Base-by-base conservation (phyloP, 2,113 vertebrate genomes). In the Campylomormyrus numenius region DNA sequence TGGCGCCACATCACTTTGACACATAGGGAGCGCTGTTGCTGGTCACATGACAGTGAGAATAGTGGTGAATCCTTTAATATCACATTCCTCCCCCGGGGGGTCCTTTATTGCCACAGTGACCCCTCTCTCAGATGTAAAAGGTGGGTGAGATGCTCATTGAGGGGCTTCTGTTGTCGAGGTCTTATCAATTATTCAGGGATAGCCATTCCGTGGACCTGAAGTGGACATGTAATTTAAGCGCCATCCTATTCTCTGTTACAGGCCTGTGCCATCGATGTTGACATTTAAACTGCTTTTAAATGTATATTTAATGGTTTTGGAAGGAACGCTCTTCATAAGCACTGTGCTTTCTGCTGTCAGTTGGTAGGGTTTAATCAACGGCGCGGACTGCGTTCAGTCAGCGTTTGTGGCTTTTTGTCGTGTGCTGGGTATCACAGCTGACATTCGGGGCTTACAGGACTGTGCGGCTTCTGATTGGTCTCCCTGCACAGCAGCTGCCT, bases 1-100 rank as follows among this genome's bases (percentile, higher is more conserved):
- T 90, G 85, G 39, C 24, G 66, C 88, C 84, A 88, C 90, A 91
- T 91, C 89, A 90, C 89, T 87, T 89, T 42, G 74, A 74, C 56
- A 89, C 27, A 42, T 46, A 88, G 31, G 53, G 42, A 42, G 39
- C 42, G 31, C 27, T 56, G 58, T 48, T 39, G 21, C 39, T 66
- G 17, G 88, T 58, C 11, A 27, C 39, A 24, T 88, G 58, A 88
- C 17, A 46, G n/a, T 46, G 9, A 19, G 50, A 70, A 70, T 27
- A 88, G 56, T n/a, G 24, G 19, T 27, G 88, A 35, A 66, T 48
- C 13, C 42, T 27, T 46, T 66, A 58, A 45, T 80, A 80, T 80
- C 35, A 42, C 35, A 80, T 77, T 39, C 35, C 15, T 11, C 70
- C 39, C 13, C 35, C 1, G 70, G 31, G 31, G 70, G 31, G 70